Base-by-base conservation (phyloP, 2,113 vertebrate species). In the Calyptomena viridis region DNA sequence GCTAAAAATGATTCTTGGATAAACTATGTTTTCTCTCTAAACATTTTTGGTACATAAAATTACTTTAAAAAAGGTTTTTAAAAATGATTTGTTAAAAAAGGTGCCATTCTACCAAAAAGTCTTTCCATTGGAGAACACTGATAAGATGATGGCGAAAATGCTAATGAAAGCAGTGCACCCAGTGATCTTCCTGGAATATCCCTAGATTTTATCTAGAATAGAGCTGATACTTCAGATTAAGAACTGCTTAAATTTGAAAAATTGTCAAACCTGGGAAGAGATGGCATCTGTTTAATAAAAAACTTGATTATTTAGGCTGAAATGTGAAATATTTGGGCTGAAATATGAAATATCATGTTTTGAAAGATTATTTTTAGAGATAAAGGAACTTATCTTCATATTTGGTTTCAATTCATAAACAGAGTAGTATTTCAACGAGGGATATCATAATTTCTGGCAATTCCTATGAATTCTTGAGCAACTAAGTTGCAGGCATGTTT, bases 271-370 rank as follows among this genome's bases (percentile, higher is more conserved):
- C 72, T 92, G 22, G 35, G 59, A 91, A 92, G 15, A 86, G 5
- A 17, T 81, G 39, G 30, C 42, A 33, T 88, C 59, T 94, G 47
- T 75, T 94, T 88, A 84, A 80, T 14, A 90, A 31, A 53, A 90
- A 96, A 77, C 63, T 93, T 87, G 95, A 90, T 93, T 93, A 96
- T 96, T 94, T 95, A 93, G 95, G 69, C 76, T 95, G 87, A 89
- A 93, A 84, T 46, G 42, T 84, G 89, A 86, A 89, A 59, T 94
- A 92, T 91, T 95, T 91, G 89, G 82, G 74, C 84, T 95, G 60
- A 90, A 90, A 87, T 76, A 75, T 31, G 42, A 89, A 93, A 91
- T 85, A 37, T 6, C 47, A 37, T 19, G 8, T 52, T 94, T 81
- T 49, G 52, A 95, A 81, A 68, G 60, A 86, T 91, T 87, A 60